phyloP scores from a whole-genome alignment of 1,140 invertebrate species.

The Drosophila lowei region DNA sequence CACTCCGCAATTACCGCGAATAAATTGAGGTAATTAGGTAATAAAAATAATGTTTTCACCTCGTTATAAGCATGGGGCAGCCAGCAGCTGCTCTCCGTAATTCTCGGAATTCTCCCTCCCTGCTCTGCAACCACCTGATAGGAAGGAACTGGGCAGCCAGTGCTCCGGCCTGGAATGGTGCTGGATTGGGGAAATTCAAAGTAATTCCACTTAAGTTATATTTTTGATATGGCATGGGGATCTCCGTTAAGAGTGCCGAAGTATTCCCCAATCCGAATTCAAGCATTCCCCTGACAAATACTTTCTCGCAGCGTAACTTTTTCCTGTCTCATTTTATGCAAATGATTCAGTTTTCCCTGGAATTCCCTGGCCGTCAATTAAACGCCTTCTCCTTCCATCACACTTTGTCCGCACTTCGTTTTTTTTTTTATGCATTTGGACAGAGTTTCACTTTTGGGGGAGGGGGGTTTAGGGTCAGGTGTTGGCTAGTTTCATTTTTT shows the following conservation, averaged over 20 bases:
- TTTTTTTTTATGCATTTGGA: conserved; percentile 21
- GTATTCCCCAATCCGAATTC: not conserved
- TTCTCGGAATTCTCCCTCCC: conserved; percentile 24
- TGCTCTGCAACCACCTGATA: conserved; percentile 38
- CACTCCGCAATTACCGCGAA: conserved; percentile 70
- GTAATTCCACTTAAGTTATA: no score
- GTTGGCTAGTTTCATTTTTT: conserved; percentile 38
- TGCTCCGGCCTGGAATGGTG: conserved; percentile 6
- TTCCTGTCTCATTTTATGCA: conserved; percentile 56
- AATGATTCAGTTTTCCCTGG: conserved; percentile 75
- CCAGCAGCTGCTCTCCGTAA: conserved; percentile 44
- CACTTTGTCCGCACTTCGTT: conserved; percentile 38
- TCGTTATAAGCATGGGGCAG: conserved; percentile 48
- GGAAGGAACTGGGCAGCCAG: conserved; percentile 10
- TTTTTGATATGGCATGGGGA: no score
- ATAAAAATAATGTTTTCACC: conserved; percentile 82
- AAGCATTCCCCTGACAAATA: not conserved
- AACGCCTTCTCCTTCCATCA: conserved; percentile 27
- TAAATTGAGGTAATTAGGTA: conserved; percentile 82
- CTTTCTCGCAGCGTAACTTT: conserved; percentile 5
- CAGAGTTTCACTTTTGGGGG: conserved; percentile 19
- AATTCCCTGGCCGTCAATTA: conserved; percentile 78
- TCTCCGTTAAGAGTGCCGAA: not conserved
- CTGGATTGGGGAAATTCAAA: no score
- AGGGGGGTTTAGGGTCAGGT: conserved; percentile 19